These are phyloP conservation scores for Spinus pinus DNA, from an alignment of 2,797 vertebrate genomes.

Conservation along the genomic window DNA sequence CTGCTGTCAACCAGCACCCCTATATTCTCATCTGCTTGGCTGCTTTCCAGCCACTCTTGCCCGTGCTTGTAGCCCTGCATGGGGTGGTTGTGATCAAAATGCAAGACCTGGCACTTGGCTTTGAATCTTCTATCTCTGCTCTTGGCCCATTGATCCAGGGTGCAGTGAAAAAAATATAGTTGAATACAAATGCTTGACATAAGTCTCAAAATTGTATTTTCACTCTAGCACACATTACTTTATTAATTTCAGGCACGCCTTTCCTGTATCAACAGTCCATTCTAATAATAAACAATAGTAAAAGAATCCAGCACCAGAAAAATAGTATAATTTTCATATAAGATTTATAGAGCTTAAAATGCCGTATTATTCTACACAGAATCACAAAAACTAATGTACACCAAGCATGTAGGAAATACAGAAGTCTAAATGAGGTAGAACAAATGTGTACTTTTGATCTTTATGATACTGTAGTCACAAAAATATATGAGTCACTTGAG, in stretches of 20 bases:
- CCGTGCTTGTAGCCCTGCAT: neutral
- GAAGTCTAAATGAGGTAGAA: neutral
- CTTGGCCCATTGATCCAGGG: neutral
- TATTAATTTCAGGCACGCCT: neutral
- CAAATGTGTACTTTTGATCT: neutral
- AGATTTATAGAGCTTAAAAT: slow-evolving; percentile 2
- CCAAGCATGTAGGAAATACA: slow-evolving; percentile 4
- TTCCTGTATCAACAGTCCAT: neutral
- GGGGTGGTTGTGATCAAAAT: neutral
- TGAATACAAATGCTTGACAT: neutral
- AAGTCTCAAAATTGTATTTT: neutral
- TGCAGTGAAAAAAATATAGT: neutral
- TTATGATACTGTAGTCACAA: neutral
- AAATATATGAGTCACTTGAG: neutral
- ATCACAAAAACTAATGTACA: neutral
- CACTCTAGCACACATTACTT: neutral
- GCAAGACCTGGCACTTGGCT: neutral
- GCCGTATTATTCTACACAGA: neutral
- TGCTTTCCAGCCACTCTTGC: neutral
- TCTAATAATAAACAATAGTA: neutral
- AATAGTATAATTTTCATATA: neutral
- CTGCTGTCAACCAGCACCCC: neutral
- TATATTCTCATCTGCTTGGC: neutral
- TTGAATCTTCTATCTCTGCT: neutral
- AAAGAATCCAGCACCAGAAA: neutral